These are phyloP conservation scores for Tenualosa ilisha DNA, from an alignment of 2,797 vertebrate species.

Conservation along the genomic window DNA sequence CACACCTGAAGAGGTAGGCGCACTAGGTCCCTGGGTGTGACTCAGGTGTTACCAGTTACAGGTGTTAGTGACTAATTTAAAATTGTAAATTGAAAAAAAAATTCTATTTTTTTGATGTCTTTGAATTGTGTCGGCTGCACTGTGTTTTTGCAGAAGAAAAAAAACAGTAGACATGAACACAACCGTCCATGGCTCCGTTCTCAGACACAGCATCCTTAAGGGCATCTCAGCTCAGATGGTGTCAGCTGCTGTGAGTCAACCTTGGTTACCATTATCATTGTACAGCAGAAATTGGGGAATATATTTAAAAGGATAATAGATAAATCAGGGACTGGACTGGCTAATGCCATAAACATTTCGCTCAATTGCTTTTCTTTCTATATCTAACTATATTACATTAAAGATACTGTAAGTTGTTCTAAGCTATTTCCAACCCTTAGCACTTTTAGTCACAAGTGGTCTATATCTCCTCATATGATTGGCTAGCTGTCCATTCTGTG, in stretches of 20 bases:
- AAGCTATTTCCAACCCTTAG: too few relatives aligned
- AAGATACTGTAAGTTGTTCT: too few relatives aligned
- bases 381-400: too few relatives aligned
- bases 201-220: constrained; percentile 87
- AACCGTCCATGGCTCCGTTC: constrained; percentile 87
- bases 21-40: neutral
- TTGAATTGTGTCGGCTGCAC: neutral
- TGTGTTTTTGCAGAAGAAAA: constrained; percentile 64
- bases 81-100: too few relatives aligned
- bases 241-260: constrained; percentile 89
- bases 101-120: neutral
- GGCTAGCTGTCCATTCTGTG: too few relatives aligned
- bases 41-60: neutral
- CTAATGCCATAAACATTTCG: too few relatives aligned
- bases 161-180: constrained; percentile 66
- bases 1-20: constrained; percentile 84
- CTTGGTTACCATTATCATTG: neutral
- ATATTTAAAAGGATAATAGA: too few relatives aligned
- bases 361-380: too few relatives aligned
- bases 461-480: too few relatives aligned
- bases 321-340: too few relatives aligned
- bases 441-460: too few relatives aligned
- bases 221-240: constrained; percentile 96
- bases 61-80: too few relatives aligned
- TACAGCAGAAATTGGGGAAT: neutral